These are phyloP conservation scores for Craniophora ligustri DNA, from an alignment of 2,888 invertebrate species.

Conservation along the genomic window DNA sequence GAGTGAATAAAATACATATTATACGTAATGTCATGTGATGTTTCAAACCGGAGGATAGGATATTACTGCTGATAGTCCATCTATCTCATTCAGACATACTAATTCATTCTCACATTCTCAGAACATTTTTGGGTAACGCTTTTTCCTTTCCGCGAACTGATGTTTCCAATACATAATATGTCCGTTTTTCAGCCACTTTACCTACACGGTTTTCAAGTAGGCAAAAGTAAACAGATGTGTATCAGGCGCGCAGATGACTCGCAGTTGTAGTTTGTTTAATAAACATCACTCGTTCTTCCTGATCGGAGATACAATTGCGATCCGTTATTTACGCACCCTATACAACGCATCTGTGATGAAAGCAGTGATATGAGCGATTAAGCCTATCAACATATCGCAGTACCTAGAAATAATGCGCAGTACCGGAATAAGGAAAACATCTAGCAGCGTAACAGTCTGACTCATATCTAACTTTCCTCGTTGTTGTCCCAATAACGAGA, in stretches of 20 bases:
- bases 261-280: slow-evolving; percentile 74
- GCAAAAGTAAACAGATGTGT: slow-evolving; percentile 66
- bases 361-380: slow-evolving; percentile 63
- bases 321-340: slow-evolving; percentile 58
- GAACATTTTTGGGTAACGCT: slow-evolving; percentile 11
- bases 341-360: slow-evolving; percentile 59
- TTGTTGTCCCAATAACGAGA: not conserved
- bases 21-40: no score
- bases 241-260: slow-evolving; percentile 70
- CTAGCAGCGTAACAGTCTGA: slow-evolving; percentile 32
- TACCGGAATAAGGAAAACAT: slow-evolving; percentile 52
- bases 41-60: no score
- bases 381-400: slow-evolving; percentile 59
- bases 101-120: no score
- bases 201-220: slow-evolving; percentile 42
- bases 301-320: slow-evolving; percentile 49
- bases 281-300: slow-evolving; percentile 72
- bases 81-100: no score
- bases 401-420: slow-evolving; percentile 63
- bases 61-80: no score
- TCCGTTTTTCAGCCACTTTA: slow-evolving; percentile 9
- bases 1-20: slow-evolving; percentile 59
- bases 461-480: slow-evolving; percentile 26
- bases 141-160: not conserved
- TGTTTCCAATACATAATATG: no score